These are phyloP conservation scores for Cryptotermes secundus DNA, from an alignment of 1,140 invertebrate genomes.

Conservation along the genomic window DNA sequence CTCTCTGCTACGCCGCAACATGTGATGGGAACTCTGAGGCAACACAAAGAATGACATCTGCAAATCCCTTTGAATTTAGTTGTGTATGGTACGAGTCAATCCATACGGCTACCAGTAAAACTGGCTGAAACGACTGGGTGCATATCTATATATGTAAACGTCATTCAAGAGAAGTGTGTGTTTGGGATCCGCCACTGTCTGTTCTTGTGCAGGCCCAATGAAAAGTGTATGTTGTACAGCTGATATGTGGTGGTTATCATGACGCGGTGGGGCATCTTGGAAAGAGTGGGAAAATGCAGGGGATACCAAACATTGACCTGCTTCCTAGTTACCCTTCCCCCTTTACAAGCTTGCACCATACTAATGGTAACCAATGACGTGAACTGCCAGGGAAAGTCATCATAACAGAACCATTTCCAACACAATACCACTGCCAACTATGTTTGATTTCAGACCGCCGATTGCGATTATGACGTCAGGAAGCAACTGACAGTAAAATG, in stretches of 20 bases:
- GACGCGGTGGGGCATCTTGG: background rate
- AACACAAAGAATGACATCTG: too few relatives aligned
- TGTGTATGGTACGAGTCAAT: too few relatives aligned
- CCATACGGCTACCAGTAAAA: too few relatives aligned
- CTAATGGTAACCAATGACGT: background rate
- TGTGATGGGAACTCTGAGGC: too few relatives aligned
- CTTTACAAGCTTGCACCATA: background rate
- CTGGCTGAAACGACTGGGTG: too few relatives aligned
- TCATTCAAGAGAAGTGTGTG: too few relatives aligned
- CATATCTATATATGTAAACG: too few relatives aligned
- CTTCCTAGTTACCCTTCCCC: background rate
- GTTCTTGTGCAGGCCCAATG: background rate
- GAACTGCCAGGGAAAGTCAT: background rate
- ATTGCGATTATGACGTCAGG: background rate
- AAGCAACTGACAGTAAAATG: background rate
- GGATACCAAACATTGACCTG: background rate
- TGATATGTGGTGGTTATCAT: background rate
- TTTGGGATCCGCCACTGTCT: background rate
- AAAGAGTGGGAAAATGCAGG: background rate
- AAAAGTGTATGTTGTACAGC: slow-evolving; percentile 11
- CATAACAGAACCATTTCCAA: background rate
- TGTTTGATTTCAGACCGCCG: background rate
- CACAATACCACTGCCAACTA: background rate
- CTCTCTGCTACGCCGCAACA: too few relatives aligned
- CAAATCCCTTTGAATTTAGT: too few relatives aligned